phyloP scores from a whole-genome alignment of 2,797 vertebrate genomes.

The Clamator glandarius region DNA sequence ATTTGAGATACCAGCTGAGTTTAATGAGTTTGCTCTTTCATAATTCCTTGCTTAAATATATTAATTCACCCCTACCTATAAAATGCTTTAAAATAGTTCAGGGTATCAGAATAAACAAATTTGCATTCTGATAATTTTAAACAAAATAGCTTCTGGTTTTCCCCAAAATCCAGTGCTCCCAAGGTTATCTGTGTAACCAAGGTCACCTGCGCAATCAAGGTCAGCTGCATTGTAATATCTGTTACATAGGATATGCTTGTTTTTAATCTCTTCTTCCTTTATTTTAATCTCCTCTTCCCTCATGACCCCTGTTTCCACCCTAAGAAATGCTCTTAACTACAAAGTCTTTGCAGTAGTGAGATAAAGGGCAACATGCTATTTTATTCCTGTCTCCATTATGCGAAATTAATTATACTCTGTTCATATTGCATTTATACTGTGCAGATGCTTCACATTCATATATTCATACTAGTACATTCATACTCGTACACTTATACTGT shows the following conservation, averaged over 20 bases:
- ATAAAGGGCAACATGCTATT: neutral
- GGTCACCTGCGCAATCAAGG: neutral
- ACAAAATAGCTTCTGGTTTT: neutral
- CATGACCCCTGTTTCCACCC: neutral
- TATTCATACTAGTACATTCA: neutral
- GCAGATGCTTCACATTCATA: neutral
- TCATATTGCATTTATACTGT: neutral
- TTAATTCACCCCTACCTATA: neutral
- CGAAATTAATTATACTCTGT: constrained; percentile 2
- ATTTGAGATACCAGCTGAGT: neutral
- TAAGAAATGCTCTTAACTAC: constrained; percentile 12
- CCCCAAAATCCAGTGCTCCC: neutral
- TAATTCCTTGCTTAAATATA: neutral
- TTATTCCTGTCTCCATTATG: neutral
- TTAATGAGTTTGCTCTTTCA: neutral
- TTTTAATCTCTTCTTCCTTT: constrained; percentile 8
- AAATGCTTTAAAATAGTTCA: neutral
- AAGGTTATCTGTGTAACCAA: neutral
- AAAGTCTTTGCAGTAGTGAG: neutral
- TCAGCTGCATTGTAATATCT: neutral
- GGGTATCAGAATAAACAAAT: neutral
- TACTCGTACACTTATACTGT: neutral
- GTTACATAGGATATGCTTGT: neutral
- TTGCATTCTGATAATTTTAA: neutral
- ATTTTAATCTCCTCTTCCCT: constrained; percentile 6